phyloP scores from a whole-genome alignment of 2,113 vertebrate genomes.

The Hoplias malabaricus region DNA sequence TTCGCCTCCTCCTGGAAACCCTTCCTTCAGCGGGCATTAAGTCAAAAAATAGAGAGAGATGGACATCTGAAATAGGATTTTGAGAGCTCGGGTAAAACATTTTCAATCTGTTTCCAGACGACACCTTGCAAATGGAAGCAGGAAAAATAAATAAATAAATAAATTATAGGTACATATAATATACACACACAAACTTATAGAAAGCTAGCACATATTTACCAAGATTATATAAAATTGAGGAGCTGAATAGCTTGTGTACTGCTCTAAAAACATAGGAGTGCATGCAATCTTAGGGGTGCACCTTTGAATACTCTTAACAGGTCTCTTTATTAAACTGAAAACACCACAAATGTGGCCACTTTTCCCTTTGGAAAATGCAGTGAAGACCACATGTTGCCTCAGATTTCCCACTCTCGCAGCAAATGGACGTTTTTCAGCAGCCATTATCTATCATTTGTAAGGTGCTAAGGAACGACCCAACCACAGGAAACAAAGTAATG shows the following conservation, averaged over 20 bases:
- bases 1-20: conserved; percentile 35
- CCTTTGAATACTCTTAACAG: neutral
- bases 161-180: no score
- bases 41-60: conserved; percentile 36
- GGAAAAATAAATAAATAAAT: no score
- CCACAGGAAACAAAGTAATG: neutral
- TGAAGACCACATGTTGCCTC: neutral
- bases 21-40: conserved; percentile 35
- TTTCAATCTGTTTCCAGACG: conserved; percentile 49
- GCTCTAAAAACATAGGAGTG: neutral
- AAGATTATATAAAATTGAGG: conserved; percentile 2
- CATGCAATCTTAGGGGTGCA: neutral
- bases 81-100: conserved; percentile 50
- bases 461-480: neutral
- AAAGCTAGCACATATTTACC: neutral
- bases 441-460: neutral
- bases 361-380: neutral
- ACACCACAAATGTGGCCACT: neutral
- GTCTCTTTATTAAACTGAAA: neutral
- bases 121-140: conserved; percentile 56
- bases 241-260: conserved; percentile 13
- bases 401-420: neutral
- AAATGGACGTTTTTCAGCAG: conserved; percentile 14
- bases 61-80: conserved; percentile 56
- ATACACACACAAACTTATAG: conserved; percentile 46